phyloP scores from a whole-genome alignment of 2,888 invertebrate genomes.

The Anodontia alba region DNA sequence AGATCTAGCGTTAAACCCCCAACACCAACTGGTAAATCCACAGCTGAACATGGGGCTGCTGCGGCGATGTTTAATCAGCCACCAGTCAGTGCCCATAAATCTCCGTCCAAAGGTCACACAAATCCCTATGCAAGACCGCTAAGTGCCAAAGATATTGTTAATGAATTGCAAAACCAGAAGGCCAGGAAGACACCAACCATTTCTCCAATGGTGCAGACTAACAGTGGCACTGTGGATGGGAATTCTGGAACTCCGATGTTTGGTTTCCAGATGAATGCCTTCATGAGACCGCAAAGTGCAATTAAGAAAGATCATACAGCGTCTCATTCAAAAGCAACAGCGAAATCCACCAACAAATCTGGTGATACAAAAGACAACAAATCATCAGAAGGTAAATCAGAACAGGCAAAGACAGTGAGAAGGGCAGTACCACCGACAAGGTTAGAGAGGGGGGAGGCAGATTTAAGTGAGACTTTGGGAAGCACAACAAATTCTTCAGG shows the following conservation, averaged over 20 bases:
- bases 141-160: slow-evolving; percentile 80
- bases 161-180: slow-evolving; percentile 62
- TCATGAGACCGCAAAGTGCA: slow-evolving; percentile 76
- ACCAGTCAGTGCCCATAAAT: background rate
- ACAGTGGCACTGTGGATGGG: slow-evolving; percentile 29
- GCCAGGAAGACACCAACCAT: slow-evolving; percentile 60
- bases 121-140: slow-evolving; percentile 79
- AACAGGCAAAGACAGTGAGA: slow-evolving; percentile 4
- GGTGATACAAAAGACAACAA: slow-evolving; percentile 8
- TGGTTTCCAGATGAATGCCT: slow-evolving; percentile 69
- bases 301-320: slow-evolving; percentile 54
- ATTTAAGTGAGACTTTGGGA: slow-evolving; percentile 39
- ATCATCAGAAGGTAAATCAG: background rate
- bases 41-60: slow-evolving; percentile 13
- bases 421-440: slow-evolving; percentile 47
- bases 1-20: slow-evolving; percentile 56
- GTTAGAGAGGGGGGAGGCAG: slow-evolving; percentile 53
- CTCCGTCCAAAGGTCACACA: slow-evolving; percentile 39
- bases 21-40: slow-evolving; percentile 25
- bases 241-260: slow-evolving; percentile 49
- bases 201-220: slow-evolving; percentile 30
- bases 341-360: background rate
- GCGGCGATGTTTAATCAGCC: background rate
- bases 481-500: background rate
- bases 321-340: background rate